Conservation (phyloP, 2,888 invertebrate species). For the Hydrotaea diabolus region DNA sequence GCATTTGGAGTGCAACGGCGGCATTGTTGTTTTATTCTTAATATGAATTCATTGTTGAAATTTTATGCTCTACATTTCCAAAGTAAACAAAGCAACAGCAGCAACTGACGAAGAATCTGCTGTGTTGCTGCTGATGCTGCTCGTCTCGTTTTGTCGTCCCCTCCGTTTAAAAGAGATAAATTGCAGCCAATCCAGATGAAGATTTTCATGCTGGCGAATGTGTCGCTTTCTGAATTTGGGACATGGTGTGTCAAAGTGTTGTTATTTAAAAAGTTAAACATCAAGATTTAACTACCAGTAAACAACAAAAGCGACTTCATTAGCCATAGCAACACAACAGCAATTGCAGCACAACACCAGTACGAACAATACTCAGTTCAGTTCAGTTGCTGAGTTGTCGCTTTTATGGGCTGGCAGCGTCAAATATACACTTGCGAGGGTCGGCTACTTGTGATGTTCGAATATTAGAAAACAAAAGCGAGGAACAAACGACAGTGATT, state of each 20-base stretch:
- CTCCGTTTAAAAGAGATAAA: slow-evolving; percentile 53
- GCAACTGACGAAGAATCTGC: slow-evolving; percentile 38
- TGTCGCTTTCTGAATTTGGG: slow-evolving; percentile 35
- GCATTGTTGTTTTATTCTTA: slow-evolving; percentile 34
- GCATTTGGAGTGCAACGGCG: background rate
- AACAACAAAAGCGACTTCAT: slow-evolving; percentile 54
- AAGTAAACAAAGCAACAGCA: slow-evolving; percentile 36
- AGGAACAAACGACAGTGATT: too few relatives aligned
- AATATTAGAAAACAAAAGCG: background rate
- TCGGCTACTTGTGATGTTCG: background rate
- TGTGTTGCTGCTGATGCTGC: slow-evolving; percentile 20
- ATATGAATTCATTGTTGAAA: slow-evolving; percentile 52
- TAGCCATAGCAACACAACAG: slow-evolving; percentile 46
- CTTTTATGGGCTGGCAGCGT: background rate
- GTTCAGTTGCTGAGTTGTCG: background rate
- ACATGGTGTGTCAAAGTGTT: slow-evolving; percentile 61
- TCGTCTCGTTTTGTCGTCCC: background rate
- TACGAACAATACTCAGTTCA: background rate
- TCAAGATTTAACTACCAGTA: slow-evolving; percentile 55
- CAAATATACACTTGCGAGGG: slow-evolving; percentile 2
- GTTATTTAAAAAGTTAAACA: slow-evolving; percentile 62
- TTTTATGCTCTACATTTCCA: slow-evolving; percentile 51
- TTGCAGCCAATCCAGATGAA: slow-evolving; percentile 59
- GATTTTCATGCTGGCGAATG: slow-evolving; percentile 21
- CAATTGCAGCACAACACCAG: slow-evolving; percentile 50